phyloP scores from a whole-genome alignment of 2,888 invertebrate genomes.

The Hydrotaea diabolus region DNA sequence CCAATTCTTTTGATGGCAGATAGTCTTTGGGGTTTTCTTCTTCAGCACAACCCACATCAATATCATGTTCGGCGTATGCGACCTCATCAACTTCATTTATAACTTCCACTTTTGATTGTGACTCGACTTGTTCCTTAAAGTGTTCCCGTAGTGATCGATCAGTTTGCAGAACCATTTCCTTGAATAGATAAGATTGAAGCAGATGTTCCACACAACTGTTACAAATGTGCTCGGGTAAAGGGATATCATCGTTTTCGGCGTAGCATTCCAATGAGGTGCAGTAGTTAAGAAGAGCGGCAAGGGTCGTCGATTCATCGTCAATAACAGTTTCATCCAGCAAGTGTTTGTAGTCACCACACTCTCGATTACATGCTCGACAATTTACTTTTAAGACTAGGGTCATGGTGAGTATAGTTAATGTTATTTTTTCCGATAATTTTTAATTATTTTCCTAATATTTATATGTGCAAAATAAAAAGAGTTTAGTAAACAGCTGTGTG shows the following conservation, averaged over 20 bases:
- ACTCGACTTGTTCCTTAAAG: conserved; percentile 67
- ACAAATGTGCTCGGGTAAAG: conserved; percentile 76
- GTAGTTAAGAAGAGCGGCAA: conserved; percentile 74
- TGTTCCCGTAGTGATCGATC: conserved; percentile 73
- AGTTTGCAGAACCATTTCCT: conserved; percentile 73
- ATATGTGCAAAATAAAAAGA: background rate
- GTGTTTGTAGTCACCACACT: conserved; percentile 71
- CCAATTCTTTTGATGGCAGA: conserved; percentile 8
- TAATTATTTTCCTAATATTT: conserved; percentile 6
- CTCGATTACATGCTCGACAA: conserved; percentile 76
- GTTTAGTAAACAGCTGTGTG: background rate
- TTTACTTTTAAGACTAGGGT: conserved; percentile 68
- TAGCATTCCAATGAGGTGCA: conserved; percentile 72
- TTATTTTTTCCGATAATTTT: background rate
- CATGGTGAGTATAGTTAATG: conserved; percentile 20
- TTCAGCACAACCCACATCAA: conserved; percentile 50
- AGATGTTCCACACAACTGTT: conserved; percentile 72
- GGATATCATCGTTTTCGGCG: conserved; percentile 70
- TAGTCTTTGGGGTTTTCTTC: conserved; percentile 57
- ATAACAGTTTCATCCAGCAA: conserved; percentile 73
- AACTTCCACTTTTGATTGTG: conserved; percentile 50
- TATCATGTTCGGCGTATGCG: too few relatives aligned
- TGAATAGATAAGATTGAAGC: conserved; percentile 73
- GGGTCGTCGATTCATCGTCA: conserved; percentile 74
- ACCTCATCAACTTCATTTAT: too few relatives aligned